Evolutionary conservation across 2,888 invertebrate genomes (phyloP).

Genomic region (Leucozona laternaria): DNA sequence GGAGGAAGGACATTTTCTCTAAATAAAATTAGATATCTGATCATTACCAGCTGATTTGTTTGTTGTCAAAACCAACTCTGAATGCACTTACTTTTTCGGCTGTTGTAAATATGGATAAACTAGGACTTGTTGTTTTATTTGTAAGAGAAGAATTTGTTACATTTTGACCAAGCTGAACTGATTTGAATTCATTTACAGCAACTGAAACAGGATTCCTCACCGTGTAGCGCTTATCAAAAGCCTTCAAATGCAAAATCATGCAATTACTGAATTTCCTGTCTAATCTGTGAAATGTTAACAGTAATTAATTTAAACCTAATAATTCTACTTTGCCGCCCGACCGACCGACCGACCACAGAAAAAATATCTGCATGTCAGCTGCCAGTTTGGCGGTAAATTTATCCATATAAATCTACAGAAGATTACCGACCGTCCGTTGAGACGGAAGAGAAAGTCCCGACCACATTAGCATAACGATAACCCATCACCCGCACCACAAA

Average conservation of each 20-base stretch:
- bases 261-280: constrained; percentile 9
- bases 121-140: too few species aligned
- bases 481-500: constrained; percentile 60
- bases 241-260: constrained; percentile 1
- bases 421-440: not conserved
- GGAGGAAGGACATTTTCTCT: too few species aligned
- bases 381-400: constrained; percentile 33
- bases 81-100: too few species aligned
- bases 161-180: too few species aligned
- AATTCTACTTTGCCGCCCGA: constrained; percentile 32
- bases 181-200: too few species aligned
- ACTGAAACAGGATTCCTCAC: too few species aligned
- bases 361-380: constrained; percentile 50
- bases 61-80: too few species aligned
- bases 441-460: constrained; percentile 62
- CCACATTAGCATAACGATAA: constrained; percentile 50
- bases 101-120: too few species aligned
- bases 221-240: not conserved
- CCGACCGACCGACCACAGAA: not conserved
- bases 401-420: constrained; percentile 43
- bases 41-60: too few species aligned
- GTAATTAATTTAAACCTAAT: constrained; percentile 61
- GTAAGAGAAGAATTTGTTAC: too few species aligned
- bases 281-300: constrained; percentile 38
- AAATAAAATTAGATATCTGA: too few species aligned